phyloP scores from a whole-genome alignment of 2,113 vertebrate species.

The Phodopus roborovskii region DNA sequence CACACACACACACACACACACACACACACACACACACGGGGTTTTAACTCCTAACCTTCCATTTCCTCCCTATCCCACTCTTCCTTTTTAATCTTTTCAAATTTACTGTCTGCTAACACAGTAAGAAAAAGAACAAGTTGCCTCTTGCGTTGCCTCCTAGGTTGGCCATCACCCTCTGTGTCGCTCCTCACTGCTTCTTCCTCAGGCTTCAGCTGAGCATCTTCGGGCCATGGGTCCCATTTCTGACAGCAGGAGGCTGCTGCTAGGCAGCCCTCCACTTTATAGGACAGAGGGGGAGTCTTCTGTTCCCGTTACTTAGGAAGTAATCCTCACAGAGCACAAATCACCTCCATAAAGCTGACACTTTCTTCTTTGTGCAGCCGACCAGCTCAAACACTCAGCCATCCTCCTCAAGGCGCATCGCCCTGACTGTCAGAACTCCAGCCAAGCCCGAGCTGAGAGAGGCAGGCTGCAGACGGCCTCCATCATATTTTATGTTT shows the following conservation, averaged over 20 bases:
- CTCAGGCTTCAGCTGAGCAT: not conserved
- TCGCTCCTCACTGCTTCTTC: not conserved
- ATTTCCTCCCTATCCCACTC: not conserved
- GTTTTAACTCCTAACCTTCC: not conserved
- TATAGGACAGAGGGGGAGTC: not conserved
- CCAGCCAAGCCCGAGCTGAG: slow-evolving; percentile 53
- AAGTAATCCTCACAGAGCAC: not conserved
- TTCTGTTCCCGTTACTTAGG: not conserved
- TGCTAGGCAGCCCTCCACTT: not conserved
- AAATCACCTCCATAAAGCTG: slow-evolving; percentile 63
- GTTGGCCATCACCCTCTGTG: not conserved
- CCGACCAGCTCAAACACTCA: slow-evolving; percentile 30
- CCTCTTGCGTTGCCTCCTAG: not conserved
- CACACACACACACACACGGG: not conserved
- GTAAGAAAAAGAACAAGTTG: not conserved
- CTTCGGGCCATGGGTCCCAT: not conserved
- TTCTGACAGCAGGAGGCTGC: not conserved
- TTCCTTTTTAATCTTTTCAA: slow-evolving; percentile 40
- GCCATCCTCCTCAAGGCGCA: not conserved
- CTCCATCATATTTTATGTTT: slow-evolving; percentile 53
- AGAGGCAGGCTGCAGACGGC: not conserved
- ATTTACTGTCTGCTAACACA: not conserved
- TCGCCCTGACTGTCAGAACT: slow-evolving; percentile 13
- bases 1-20: not conserved
- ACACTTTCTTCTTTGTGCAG: slow-evolving; percentile 59